Evolutionary conservation across 2,113 vertebrate genomes (phyloP), one percentile per base, ranked within the genome.

Genomic region (Nothoprocta pentlandii): DNA sequence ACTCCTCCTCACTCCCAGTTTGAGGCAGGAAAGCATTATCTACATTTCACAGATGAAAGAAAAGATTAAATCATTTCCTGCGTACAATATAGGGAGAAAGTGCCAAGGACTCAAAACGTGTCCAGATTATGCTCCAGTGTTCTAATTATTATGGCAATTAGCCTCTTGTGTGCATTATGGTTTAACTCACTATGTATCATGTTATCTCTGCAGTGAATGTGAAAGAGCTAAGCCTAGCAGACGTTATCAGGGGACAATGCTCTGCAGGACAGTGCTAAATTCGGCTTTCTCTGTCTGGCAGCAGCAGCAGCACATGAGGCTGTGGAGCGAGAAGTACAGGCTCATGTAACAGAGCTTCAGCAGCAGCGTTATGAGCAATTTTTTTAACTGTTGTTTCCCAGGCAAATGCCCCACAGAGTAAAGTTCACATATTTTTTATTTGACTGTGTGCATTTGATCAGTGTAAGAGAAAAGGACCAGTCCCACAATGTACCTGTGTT

Each of bases 21-120:
- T 62, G 42, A 30, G 34, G 4, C 7, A 87, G 62, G 66, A 78
- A 34, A 61, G 3, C 59, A 3, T 47, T 41, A n/a, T 2, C 34
- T 3, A 49, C 12, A 25, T 80, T 53, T 84, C 17, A 11, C 15
- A 44, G 39, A 21, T 0, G 0, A 81, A 54, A 68, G 3, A 74
- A 80, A 46, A 64, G 3, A 74, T 77, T 36, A 66, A 62, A 6
- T 3, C 30, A 28, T 13, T 63, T 73, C 62, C 28, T 87, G 78
- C 36, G 8, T 63, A 34, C 44, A 25, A 71, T 39, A 51, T 3
- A n/a, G 9, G 15, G 30, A 85, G 6, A 25, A 61, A 87, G 49
- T 0, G 0, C 14, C 28, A 80, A 83, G 36, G 12, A 9, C 41
- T 82, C 0, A 3, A 32, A 67, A 89, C 76, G 4, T 13, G 59